Evolutionary conservation across 2,888 invertebrate species (phyloP).

Genomic region (Deilephila porcellus): DNA sequence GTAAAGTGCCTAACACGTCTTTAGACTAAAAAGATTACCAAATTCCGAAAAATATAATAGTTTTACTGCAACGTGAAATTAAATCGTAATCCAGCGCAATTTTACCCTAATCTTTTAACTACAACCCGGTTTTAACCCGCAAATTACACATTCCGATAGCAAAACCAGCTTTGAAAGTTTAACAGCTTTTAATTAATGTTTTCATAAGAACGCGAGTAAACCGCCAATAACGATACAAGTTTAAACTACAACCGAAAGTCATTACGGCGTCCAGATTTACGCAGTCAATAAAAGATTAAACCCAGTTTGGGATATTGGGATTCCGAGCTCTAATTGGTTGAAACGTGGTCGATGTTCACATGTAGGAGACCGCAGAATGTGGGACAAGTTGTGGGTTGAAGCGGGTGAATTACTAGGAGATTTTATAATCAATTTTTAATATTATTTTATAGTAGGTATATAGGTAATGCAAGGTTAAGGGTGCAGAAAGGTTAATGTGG

Average conservation of each 20-base stretch:
- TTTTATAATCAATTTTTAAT: too few species aligned
- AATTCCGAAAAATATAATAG: too few species aligned
- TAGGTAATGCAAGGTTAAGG: too few species aligned
- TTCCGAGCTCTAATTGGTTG: conserved; percentile 53
- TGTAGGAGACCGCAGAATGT: conserved; percentile 38
- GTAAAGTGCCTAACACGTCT: too few species aligned
- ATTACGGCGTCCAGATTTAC: conserved; percentile 48
- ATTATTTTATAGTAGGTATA: too few species aligned
- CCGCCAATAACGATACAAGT: conserved; percentile 33
- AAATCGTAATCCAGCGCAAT: too few species aligned
- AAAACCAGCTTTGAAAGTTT: neutral
- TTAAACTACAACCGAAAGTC: conserved; percentile 39
- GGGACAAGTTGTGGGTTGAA: neutral
- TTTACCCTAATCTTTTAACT: too few species aligned
- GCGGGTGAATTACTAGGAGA: neutral
- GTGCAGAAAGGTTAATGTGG: too few species aligned
- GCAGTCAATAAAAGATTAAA: conserved; percentile 60
- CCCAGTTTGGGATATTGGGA: conserved; percentile 38
- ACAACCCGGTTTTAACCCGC: too few species aligned
- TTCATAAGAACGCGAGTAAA: neutral
- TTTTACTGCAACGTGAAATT: too few species aligned
- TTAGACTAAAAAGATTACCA: too few species aligned
- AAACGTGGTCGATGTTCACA: conserved; percentile 43
- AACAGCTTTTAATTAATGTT: neutral
- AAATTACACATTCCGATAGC: neutral